These are phyloP conservation scores for Labia minor DNA, from an alignment of 2,888 invertebrate species.

Conservation along the genomic window DNA sequence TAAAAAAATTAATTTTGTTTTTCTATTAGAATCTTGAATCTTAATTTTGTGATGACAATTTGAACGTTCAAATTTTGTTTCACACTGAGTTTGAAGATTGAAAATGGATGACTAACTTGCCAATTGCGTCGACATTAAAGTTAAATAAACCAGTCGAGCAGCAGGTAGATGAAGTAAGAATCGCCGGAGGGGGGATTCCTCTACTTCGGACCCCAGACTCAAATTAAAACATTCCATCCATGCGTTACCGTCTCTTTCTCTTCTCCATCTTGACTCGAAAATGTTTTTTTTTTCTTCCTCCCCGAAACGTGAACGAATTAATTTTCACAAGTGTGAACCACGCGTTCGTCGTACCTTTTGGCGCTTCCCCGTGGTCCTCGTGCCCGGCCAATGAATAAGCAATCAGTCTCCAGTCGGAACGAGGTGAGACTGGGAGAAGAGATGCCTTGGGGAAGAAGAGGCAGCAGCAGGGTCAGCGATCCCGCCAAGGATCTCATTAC, in stretches of 20 bases:
- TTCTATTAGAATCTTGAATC: too few species aligned
- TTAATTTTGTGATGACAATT: too few species aligned
- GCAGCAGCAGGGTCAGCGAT: background rate
- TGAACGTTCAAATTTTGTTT: too few species aligned
- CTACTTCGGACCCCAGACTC: background rate
- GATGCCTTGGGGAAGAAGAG: background rate
- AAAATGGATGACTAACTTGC: too few species aligned
- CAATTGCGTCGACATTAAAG: background rate
- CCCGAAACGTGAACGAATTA: background rate
- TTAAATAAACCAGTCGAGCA: background rate
- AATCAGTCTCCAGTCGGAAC: background rate
- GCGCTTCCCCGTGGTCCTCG: background rate
- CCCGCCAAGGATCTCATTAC: background rate
- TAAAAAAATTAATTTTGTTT: too few species aligned
- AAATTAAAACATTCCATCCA: conserved; percentile 5
- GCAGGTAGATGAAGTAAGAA: background rate
- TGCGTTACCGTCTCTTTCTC: too few species aligned
- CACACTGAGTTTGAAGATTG: too few species aligned
- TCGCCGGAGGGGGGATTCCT: background rate
- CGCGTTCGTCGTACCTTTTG: background rate
- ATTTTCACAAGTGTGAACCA: conserved; percentile 8
- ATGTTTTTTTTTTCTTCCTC: background rate
- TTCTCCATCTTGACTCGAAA: background rate
- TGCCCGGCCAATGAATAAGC: conserved; percentile 2
- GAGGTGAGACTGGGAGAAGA: background rate